Evolutionary conservation across 2,113 vertebrate species (phyloP).

Genomic region (Sylvia atricapilla): DNA sequence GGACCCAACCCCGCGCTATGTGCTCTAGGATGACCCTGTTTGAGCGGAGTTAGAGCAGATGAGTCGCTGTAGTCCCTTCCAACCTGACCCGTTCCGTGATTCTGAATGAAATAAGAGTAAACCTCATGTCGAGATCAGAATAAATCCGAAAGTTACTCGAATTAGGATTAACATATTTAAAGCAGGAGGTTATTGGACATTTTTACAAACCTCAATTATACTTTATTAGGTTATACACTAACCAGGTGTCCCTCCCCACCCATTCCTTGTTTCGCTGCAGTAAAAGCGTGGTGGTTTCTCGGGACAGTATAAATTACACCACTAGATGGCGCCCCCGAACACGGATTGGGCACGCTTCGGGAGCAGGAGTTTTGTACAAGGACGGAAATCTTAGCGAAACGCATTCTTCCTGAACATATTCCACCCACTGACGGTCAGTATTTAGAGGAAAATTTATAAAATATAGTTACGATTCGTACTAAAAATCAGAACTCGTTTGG

Average conservation of each 20-base stretch:
- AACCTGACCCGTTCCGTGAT: not conserved
- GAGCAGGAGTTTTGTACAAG: rapidly evolving
- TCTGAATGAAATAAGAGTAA: not conserved
- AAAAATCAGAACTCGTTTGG: not conserved
- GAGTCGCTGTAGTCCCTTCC: not conserved
- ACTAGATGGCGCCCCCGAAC: constrained; percentile 51
- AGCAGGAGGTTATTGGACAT: not conserved
- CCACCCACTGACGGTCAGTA: rapidly evolving
- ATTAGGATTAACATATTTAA: not conserved
- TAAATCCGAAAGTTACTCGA: rapidly evolving
- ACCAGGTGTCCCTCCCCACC: not conserved
- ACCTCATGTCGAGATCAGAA: not conserved
- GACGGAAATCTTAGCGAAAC: not conserved
- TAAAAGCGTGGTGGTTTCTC: rapidly evolving
- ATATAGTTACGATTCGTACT: not conserved
- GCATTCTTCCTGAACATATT: not conserved
- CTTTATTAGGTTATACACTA: rapidly evolving
- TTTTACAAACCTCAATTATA: not conserved
- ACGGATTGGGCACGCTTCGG: rapidly evolving
- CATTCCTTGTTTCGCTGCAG: rapidly evolving
- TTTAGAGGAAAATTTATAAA: not conserved
- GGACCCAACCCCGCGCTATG: not conserved
- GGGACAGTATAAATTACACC: not conserved
- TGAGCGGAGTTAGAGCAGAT: not conserved
- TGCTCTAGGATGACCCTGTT: not conserved